Percentiles rank a stretch among this genome's conserved stretches.
These are phyloP conservation scores for Lacerta agilis DNA, from an alignment of 2,797 vertebrate species.

Conservation along the genomic window DNA sequence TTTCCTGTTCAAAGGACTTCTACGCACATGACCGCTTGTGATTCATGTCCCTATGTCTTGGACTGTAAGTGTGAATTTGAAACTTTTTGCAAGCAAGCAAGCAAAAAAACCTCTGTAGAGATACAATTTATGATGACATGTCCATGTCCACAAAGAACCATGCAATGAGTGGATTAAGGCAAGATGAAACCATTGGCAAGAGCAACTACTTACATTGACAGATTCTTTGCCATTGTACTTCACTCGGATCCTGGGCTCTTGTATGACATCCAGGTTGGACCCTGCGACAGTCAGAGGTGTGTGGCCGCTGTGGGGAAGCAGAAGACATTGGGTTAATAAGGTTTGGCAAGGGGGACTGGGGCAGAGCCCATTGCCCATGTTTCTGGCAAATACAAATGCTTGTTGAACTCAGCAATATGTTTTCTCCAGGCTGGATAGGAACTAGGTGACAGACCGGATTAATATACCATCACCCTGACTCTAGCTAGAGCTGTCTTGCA, in stretches of 20 bases:
- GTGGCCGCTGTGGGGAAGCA: slow-evolving; percentile 84
- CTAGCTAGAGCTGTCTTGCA: not conserved
- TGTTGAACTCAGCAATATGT: not conserved
- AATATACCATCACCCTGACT: not conserved
- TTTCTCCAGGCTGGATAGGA: slow-evolving; percentile 27
- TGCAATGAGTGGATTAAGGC: not conserved
- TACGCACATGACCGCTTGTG: not conserved
- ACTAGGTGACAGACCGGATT: not conserved
- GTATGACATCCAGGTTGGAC: slow-evolving; percentile 96
- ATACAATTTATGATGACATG: not conserved
- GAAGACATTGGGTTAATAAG: slow-evolving; percentile 46
- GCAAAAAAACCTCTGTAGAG: not conserved
- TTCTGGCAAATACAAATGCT: not conserved
- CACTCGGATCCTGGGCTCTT: slow-evolving; percentile 94
- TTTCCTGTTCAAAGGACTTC: not conserved
- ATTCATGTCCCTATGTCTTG: not conserved
- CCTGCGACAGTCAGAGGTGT: slow-evolving; percentile 92
- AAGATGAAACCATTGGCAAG: accelerated
- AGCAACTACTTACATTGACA: slow-evolving; percentile 88
- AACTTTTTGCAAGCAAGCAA: not conserved
- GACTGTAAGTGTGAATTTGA: not conserved
- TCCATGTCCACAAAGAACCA: not conserved
- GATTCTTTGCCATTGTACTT: slow-evolving; percentile 94
- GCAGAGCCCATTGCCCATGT: not conserved
- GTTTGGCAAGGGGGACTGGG: slow-evolving; percentile 1